These are phyloP conservation scores for Mechanitis messenoides DNA, from an alignment of 2,888 invertebrate genomes.

Conservation along the genomic window DNA sequence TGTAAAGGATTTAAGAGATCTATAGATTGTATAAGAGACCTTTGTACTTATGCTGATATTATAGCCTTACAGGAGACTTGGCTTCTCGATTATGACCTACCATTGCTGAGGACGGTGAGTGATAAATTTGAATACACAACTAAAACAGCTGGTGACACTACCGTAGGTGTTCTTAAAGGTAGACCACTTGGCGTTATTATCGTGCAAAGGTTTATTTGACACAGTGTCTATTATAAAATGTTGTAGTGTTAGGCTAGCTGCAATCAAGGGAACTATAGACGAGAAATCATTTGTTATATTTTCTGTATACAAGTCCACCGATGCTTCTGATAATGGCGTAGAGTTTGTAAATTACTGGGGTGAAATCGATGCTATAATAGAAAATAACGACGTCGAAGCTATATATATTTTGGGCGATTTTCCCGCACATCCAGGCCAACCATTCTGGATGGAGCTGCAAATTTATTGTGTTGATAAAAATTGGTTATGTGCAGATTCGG, in stretches of 20 bases:
- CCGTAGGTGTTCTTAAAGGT: slow-evolving; percentile 12
- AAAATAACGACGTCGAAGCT: slow-evolving; percentile 7
- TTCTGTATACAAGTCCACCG: slow-evolving; percentile 23
- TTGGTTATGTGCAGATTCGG: too few species aligned
- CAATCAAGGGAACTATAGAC: slow-evolving; percentile 21
- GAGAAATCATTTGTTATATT: slow-evolving; percentile 17
- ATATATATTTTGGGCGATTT: slow-evolving; percentile 11
- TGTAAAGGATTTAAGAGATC: too few species aligned
- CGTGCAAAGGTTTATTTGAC: slow-evolving; percentile 7
- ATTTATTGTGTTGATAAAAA: slow-evolving; percentile 22
- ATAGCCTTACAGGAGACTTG: slow-evolving; percentile 23
- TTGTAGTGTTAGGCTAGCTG: too few species aligned
- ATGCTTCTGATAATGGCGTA: slow-evolving; percentile 14
- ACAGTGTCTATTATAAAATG: slow-evolving; percentile 29
- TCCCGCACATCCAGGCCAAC: slow-evolving; percentile 16
- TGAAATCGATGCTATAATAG: slow-evolving; percentile 18
- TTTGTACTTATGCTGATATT: too few species aligned
- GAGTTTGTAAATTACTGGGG: slow-evolving; percentile 21
- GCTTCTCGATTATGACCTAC: slow-evolving; percentile 17
- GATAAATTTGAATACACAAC: slow-evolving; percentile 11
- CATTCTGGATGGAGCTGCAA: slow-evolving; percentile 19
- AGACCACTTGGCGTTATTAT: slow-evolving; percentile 21
- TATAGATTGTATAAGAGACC: too few species aligned
- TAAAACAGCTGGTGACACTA: slow-evolving; percentile 16
- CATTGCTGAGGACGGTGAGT: slow-evolving; percentile 9